Base-by-base conservation (phyloP, 1,140 invertebrate genomes). In the Ostrea denselamellosa region DNA sequence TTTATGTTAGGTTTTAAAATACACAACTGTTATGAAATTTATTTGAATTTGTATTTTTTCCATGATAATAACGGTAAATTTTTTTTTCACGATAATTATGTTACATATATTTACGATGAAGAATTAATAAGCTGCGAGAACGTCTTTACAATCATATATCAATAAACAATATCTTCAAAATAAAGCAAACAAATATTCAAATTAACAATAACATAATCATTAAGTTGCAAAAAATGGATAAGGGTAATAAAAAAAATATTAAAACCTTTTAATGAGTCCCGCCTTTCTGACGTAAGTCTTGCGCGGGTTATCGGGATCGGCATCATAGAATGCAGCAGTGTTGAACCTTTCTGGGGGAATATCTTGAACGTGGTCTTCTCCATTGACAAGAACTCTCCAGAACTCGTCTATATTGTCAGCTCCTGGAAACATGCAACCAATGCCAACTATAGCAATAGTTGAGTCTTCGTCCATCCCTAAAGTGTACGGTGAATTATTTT, bases 351-450 rank as follows among this genome's bases (percentile, higher is more conserved):
- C 83, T 28, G 65, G 22, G 51, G 91, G 90, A 44, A 91, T 89
- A 68, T 91, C 89, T 4, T 85, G 88, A 22, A 91, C 88, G 44
- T 90, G 89, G 34, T 91, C 89, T 65, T 90, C 90, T 25, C 90
- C 91, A 71, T 92, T 90, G 8, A 77, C 81, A 4, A 92, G 86
- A 17, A 91, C 85, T 65, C 68, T 58, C 91, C 91, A 92, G 84
- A 90, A 92, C 22, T 91, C 90, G 3, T 85, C 65, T 14, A 90
- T 28, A 56, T 90, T 89, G 52, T 91, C 84, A 14, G 90, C 89
- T 17, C 89, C 90, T 5, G 90, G 91, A 85, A 91, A 92, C 19
- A 82, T 87, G 81, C 91, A 89, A 5, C 89, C 91, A 10, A 91
- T 83, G 4, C 91, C 91, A 68, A 92, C 84, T n/a, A 92, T 89